A percentile compares a stretch with the other conserved stretches of the same genome.
Conservation (phyloP, 1,140 invertebrate genomes). For the Drosophila asahinai region DNA sequence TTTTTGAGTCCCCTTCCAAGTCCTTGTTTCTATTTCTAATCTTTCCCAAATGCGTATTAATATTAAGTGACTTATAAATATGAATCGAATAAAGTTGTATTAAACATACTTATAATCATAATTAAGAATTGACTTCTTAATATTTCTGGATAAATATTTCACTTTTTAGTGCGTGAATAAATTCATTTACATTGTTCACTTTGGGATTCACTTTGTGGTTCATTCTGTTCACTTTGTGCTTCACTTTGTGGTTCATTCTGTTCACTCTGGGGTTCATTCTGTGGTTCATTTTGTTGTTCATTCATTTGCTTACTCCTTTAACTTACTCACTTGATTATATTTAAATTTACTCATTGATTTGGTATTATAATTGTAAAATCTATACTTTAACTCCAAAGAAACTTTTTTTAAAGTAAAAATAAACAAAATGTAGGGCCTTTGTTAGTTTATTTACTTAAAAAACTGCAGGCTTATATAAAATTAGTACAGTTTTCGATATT, state of each 20-base stretch:
- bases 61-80: slow-evolving; percentile 45
- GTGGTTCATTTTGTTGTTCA: background rate
- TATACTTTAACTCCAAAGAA: too few relatives aligned
- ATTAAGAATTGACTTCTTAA: background rate
- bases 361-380: too few relatives aligned
- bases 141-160: too few relatives aligned
- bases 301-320: background rate
- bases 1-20: slow-evolving; percentile 6
- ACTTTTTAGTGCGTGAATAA: too few relatives aligned
- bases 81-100: slow-evolving; percentile 65
- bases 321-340: too few relatives aligned
- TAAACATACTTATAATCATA: slow-evolving; percentile 32
- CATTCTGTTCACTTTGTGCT: background rate
- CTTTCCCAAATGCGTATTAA: slow-evolving; percentile 15
- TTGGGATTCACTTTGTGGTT: background rate
- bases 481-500: background rate
- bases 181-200: background rate
- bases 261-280: background rate
- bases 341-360: too few relatives aligned
- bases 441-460: background rate
- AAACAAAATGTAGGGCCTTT: background rate
- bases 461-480: background rate
- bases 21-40: background rate
- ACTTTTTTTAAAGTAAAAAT: background rate
- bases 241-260: background rate